Percentiles rank a stretch among this genome's conserved stretches.
These are phyloP conservation scores for Meriones psammophilus DNA, from an alignment of 2,797 vertebrate genomes.

Conservation along the genomic window DNA sequence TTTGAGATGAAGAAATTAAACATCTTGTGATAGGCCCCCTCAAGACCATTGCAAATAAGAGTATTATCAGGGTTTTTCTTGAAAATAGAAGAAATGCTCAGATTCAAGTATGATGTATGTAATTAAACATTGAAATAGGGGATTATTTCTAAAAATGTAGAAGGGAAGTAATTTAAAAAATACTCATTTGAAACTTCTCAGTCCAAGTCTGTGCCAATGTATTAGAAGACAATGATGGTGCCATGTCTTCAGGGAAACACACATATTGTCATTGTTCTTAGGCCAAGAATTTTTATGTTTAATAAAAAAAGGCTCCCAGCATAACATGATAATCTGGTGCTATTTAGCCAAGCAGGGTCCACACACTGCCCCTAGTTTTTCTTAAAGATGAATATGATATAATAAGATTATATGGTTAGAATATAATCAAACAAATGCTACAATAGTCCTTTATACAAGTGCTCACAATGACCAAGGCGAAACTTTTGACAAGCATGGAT, in stretches of 20 bases:
- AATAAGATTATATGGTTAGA: not conserved
- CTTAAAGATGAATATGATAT: not conserved
- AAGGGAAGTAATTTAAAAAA: not conserved
- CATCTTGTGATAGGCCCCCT: not conserved
- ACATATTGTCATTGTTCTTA: not conserved
- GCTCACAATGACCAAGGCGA: not conserved
- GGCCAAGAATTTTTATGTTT: not conserved
- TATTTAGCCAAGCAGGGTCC: not conserved
- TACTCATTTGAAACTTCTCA: not conserved
- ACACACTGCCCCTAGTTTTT: not conserved
- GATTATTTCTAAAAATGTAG: slow-evolving; percentile 40
- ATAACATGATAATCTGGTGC: not conserved
- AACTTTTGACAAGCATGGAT: not conserved
- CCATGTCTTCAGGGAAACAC: not conserved
- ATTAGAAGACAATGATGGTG: not conserved
- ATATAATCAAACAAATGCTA: not conserved
- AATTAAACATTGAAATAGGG: slow-evolving; percentile 44
- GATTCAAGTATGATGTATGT: slow-evolving; percentile 11
- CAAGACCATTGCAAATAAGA: not conserved
- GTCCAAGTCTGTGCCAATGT: not conserved
- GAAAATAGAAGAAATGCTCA: not conserved
- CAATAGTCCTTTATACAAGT: not conserved
- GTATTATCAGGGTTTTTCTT: slow-evolving; percentile 12
- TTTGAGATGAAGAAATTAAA: not conserved
- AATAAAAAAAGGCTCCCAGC: not conserved